Conservation (phyloP, 2,797 vertebrate genomes). For the Prionace glauca region DNA sequence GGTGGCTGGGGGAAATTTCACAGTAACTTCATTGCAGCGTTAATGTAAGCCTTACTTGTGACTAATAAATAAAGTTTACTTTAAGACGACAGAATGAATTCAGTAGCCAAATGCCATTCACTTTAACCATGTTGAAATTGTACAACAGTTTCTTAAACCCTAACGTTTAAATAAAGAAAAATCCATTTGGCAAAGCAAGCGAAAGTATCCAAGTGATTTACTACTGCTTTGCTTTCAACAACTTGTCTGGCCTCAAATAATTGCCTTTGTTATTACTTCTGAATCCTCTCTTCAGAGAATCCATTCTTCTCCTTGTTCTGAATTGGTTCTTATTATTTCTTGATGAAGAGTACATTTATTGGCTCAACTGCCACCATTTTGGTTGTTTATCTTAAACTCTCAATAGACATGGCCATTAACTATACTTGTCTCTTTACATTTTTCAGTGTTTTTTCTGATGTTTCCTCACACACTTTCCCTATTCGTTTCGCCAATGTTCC, state of each 20-base stretch:
- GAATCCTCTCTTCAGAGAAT: not conserved
- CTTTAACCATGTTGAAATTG: not conserved
- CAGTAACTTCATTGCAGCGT: too few species aligned
- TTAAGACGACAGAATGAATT: not conserved
- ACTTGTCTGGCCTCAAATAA: not conserved
- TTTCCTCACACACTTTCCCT: not conserved
- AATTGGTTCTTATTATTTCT: not conserved
- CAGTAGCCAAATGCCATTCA: not conserved
- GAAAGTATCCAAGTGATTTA: conserved; percentile 17
- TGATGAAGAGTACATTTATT: not conserved
- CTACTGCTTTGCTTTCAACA: not conserved
- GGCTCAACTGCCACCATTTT: not conserved
- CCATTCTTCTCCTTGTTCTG: not conserved
- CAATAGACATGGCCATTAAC: not conserved
- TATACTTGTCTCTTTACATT: not conserved
- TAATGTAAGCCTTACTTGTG: too few species aligned
- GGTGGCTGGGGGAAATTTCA: too few species aligned
- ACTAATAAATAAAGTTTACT: too few species aligned
- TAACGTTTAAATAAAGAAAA: not conserved
- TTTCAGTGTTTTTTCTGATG: not conserved
- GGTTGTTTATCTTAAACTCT: not conserved
- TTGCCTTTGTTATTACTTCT: not conserved
- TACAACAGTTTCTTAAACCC: conserved; percentile 1
- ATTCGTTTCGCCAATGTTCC: not conserved
- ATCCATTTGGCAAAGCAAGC: not conserved